Evolutionary conservation across 30 jellyfish, hydroid and myxozoan genomes (phyloP), one percentile per base, ranked within the genome.

Genomic region (Turritopsis rubra): DNA sequence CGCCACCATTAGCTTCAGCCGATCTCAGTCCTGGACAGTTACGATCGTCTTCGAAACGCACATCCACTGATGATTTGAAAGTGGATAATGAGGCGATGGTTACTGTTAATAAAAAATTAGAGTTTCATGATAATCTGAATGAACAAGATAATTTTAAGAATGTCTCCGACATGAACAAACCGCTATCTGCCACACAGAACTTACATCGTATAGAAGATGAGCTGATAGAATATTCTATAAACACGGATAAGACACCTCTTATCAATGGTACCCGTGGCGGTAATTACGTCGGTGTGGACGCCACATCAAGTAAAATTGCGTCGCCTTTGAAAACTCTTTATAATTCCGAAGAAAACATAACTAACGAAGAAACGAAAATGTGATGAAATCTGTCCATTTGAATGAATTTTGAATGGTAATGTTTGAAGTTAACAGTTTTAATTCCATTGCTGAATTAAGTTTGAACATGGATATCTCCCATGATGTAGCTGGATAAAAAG

Each of bases 171-270:
- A 41, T 41, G 60, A 41, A 41, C 60, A 41, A 41, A 41, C 60
- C 13, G 60, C 13, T 13, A 13, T 5, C 5, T 41, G 5, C 60
- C 19, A n/a, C 77, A 7, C 28, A 68, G 30, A 68, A 68, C 77
- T 68, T 68, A 68, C 77, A 27, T 68, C 30, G 19, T 19, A 68
- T 68, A 7, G 77, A 68, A 68, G 30, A 68, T n/a, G 77, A 68
- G 30, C 19, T 68, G 30, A 68, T 68, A 68, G 77, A 68, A 68
- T 68, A 68, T 68, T n/a, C 77, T 68, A 68, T n/a, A 68, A 68
- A 68, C 77, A 68, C 28, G 28, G 77, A 68, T 22, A 68, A 68
- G 19, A 68, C 77, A 22, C 77, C 77, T 23, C 77, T 68, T 68
- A 68, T 68, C 0, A 68, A 68, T 22, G 77, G 77, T 22, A 22